A percentile compares a stretch with the other conserved stretches of the same genome.
These are phyloP conservation scores for Acrocephalus kingi DNA, from an alignment of 2,113 vertebrate species.

Conservation along the genomic window DNA sequence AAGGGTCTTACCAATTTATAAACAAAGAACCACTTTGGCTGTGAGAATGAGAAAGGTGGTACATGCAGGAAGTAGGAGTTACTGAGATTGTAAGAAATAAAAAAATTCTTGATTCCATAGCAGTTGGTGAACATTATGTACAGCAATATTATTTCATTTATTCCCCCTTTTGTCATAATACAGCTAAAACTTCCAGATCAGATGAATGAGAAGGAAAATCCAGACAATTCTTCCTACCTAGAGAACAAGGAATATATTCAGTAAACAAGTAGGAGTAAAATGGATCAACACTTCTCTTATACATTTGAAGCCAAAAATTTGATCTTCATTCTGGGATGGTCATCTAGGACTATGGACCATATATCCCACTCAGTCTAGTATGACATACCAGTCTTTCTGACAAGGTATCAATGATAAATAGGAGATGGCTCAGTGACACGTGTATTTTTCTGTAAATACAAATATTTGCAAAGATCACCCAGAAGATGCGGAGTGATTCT, in stretches of 20 bases:
- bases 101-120: background rate
- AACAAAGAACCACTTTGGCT: background rate
- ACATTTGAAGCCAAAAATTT: background rate
- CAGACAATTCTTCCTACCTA: background rate
- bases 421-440: background rate
- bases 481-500: background rate
- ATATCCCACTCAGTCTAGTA: background rate
- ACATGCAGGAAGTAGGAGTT: background rate
- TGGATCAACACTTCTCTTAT: background rate
- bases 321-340: background rate
- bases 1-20: background rate
- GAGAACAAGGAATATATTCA: background rate
- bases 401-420: background rate
- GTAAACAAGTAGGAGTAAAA: background rate
- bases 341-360: background rate
- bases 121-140: background rate
- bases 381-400: background rate
- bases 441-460: background rate
- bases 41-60: background rate
- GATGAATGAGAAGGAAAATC: background rate
- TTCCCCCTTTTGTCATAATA: background rate
- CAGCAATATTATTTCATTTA: background rate
- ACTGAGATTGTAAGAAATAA: background rate
- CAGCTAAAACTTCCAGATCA: background rate
- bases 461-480: background rate